Evolutionary conservation across 92 coral and sea anemone species (phyloP).

Genomic region (Scolanthus callimorphus): DNA sequence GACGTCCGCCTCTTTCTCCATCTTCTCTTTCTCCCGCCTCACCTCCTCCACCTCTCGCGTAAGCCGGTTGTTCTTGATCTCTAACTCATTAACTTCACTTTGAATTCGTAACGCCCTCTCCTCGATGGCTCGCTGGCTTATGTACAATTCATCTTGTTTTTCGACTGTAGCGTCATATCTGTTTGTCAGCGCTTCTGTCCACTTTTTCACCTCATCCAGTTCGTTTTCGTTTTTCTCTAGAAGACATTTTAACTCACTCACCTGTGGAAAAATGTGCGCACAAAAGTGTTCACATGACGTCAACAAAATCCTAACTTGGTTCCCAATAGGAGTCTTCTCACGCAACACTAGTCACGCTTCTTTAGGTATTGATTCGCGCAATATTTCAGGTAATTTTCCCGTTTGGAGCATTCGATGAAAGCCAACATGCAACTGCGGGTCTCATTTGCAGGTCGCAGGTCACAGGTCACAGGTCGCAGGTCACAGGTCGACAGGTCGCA

Average conservation of each 20-base stretch:
- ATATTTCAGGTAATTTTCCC: no score
- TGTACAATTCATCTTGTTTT: conserved; percentile 43
- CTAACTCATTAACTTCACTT: conserved; percentile 34
- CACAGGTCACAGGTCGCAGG: no score
- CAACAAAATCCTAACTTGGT: no score
- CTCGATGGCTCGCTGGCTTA: conserved; percentile 30
- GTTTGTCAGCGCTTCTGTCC: conserved; percentile 76
- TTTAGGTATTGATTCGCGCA: no score
- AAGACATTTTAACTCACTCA: conserved; percentile 28
- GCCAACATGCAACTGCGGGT: no score
- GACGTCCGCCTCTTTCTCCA: conserved; percentile 30
- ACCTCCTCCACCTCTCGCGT: conserved; percentile 68
- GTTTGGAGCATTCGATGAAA: no score
- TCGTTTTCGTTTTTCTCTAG: conserved; percentile 54
- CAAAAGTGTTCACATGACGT: no score
- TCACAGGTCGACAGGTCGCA: no score
- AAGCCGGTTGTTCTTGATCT: conserved; percentile 41
- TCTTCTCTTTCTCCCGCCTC: conserved; percentile 26
- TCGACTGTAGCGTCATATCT: conserved; percentile 60
- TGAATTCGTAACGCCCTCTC: conserved; percentile 23
- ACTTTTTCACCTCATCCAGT: conserved; percentile 60
- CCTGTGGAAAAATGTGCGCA: no score
- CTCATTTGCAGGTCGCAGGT: no score
- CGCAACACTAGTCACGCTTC: no score
- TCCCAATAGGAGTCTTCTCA: no score